phyloP scores from a whole-genome alignment of 2,113 vertebrate species.

The Xenus cinereus region DNA sequence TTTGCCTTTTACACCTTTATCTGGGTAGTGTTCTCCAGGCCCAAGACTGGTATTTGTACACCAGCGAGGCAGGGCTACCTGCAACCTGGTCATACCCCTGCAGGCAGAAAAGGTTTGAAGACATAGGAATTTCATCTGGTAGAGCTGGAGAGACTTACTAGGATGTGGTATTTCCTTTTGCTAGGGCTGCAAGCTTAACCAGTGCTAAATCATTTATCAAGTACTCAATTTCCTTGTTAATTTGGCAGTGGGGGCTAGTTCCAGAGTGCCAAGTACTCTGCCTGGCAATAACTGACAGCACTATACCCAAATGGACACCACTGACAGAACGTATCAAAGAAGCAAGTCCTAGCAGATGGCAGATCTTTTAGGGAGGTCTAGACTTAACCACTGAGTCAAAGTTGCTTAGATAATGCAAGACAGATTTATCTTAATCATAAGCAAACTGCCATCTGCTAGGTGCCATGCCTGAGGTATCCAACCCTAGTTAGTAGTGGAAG shows the following conservation, averaged over 20 bases:
- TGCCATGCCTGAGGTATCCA: not conserved
- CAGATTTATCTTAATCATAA: slow-evolving; percentile 37
- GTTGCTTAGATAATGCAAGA: not conserved
- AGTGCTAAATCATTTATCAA: not conserved
- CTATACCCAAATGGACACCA: not conserved
- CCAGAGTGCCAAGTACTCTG: not conserved
- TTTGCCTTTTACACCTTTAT: not conserved
- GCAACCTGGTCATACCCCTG: not conserved
- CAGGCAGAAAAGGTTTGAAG: not conserved
- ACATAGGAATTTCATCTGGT: not conserved
- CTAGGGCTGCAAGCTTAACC: not conserved
- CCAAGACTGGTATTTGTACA: not conserved
- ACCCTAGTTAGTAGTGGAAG: not conserved
- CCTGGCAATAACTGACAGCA: not conserved
- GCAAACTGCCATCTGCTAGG: slow-evolving; percentile 44
- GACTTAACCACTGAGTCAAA: not conserved
- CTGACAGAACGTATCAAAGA: not conserved
- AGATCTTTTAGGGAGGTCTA: not conserved
- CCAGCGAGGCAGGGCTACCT: not conserved
- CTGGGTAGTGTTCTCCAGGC: not conserved
- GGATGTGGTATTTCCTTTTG: not conserved
- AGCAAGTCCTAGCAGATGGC: slow-evolving; percentile 3
- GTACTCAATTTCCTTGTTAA: not conserved
- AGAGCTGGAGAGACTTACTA: not conserved
- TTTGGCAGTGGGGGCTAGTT: not conserved